Evolutionary conservation across 2,888 invertebrate genomes (phyloP).

Genomic region (Muschampia plurimacula): DNA sequence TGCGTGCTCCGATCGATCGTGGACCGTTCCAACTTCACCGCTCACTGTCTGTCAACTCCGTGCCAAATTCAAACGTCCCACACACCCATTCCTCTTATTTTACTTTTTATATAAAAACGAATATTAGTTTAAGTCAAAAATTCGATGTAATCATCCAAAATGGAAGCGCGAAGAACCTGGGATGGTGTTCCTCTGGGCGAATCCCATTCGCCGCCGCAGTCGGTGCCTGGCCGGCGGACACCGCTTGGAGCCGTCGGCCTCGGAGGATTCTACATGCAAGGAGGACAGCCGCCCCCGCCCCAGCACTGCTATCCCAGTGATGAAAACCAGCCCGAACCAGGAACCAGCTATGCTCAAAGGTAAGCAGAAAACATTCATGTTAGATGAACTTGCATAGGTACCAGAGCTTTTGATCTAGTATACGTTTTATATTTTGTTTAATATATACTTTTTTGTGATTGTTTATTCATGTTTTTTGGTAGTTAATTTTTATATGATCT

Average conservation of each 20-base stretch:
- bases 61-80: constrained; percentile 59
- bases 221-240: constrained; percentile 89
- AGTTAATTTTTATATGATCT: not conserved
- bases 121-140: constrained; percentile 3
- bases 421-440: no score
- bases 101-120: constrained; percentile 44
- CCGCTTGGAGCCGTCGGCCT: constrained; percentile 94
- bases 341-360: constrained; percentile 83
- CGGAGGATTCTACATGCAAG: constrained; percentile 95
- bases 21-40: constrained; percentile 68
- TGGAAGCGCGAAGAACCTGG: constrained; percentile 82
- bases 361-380: constrained; percentile 46
- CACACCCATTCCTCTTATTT: constrained; percentile 30
- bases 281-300: constrained; percentile 82
- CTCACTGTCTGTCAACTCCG: constrained; percentile 73
- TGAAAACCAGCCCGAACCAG: constrained; percentile 92
- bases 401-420: no score
- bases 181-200: constrained; percentile 79
- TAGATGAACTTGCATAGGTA: no score
- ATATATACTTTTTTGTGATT: not conserved
- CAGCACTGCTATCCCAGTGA: constrained; percentile 88
- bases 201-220: constrained; percentile 84
- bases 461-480: not conserved
- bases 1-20: constrained; percentile 82
- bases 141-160: constrained; percentile 48